Conservation (phyloP, 2,113 vertebrate species). For the Myiagra hebetior region DNA sequence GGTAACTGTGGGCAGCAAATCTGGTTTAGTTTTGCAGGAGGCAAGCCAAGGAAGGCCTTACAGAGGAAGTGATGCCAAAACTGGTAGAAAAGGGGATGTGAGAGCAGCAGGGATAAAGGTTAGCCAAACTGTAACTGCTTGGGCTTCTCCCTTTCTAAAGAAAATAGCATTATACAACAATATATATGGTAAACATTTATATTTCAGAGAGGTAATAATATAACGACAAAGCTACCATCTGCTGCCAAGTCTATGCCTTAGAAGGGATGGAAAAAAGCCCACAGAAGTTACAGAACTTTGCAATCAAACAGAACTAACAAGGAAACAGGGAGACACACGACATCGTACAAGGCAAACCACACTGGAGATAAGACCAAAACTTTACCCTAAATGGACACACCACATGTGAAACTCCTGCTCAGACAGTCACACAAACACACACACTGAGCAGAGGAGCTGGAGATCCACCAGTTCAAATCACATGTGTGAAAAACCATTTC, state of each 20-base stretch:
- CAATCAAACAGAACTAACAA: constrained; percentile 36
- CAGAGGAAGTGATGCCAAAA: not conserved
- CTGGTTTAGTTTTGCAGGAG: not conserved
- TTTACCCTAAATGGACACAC: constrained; percentile 49
- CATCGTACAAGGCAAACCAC: not conserved
- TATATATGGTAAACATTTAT: not conserved
- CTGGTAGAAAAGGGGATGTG: not conserved
- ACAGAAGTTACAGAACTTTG: not conserved
- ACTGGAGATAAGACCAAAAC: not conserved
- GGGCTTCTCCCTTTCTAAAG: not conserved
- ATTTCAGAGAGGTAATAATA: not conserved
- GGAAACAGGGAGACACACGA: not conserved
- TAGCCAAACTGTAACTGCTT: not conserved
- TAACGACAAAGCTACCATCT: not conserved
- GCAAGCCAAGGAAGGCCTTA: not conserved
- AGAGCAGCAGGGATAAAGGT: not conserved
- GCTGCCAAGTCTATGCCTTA: constrained; percentile 34
- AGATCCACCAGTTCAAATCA: not conserved
- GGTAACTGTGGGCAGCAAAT: not conserved
- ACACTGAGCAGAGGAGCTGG: not conserved
- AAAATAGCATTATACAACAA: not conserved
- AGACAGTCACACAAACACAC: not conserved
- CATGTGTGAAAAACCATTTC: rapidly evolving
- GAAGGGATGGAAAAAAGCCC: constrained; percentile 57
- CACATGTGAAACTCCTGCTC: not conserved